Base-by-base conservation (phyloP, 2,888 invertebrate genomes). In the Drosophila gaucha region DNA sequence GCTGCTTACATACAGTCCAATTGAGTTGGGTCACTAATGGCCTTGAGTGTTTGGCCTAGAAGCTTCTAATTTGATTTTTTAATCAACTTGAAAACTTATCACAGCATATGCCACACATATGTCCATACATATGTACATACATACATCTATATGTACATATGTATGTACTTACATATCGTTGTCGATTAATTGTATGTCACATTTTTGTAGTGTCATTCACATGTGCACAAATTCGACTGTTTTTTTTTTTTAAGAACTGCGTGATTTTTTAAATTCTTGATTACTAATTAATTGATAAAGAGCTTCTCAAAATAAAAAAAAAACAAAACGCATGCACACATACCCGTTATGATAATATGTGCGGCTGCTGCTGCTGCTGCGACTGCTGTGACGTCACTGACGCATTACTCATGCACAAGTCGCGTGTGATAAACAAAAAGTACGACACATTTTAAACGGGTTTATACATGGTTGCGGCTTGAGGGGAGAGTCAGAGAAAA, bases 141-240 rank as follows among this genome's bases (percentile, higher is more conserved):
- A 28, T 28, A 43, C 2, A 9, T 16, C 33, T 2, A 9, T 38
- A 9, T 6, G 24, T 35, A 12, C 6, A 3, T 24, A 9, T 30
- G 20, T 9, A 14, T 16, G 4, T 20, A 52, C 8, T 20, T 20
- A 28, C 41, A 16, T 9, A 51, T 63, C 44, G 22, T 49, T 44
- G 6, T 38, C 28, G 49, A 58, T 51, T 51, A 18, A 22, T 6
- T 57, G 10, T 18, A 24, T 57, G 31, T 41, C 52, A 41, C 31
- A 64, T 73, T 74, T 74, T 22, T 69, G 66, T 52, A 28, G 30
- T 71, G 67, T 71, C 71, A 71, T 74, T 71, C 62, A 70, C 66
- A 51, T 46, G 47, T 65, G n/a, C n/a, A n/a, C 38, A 18, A 33
- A 36, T 57, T 47, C 6, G 31, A 18, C 43, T 44, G 14, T 6